A percentile compares a stretch with the other conserved stretches of the same genome.
phyloP scores from a whole-genome alignment of 2,888 invertebrate species.

The Lithophane ornitopus region DNA sequence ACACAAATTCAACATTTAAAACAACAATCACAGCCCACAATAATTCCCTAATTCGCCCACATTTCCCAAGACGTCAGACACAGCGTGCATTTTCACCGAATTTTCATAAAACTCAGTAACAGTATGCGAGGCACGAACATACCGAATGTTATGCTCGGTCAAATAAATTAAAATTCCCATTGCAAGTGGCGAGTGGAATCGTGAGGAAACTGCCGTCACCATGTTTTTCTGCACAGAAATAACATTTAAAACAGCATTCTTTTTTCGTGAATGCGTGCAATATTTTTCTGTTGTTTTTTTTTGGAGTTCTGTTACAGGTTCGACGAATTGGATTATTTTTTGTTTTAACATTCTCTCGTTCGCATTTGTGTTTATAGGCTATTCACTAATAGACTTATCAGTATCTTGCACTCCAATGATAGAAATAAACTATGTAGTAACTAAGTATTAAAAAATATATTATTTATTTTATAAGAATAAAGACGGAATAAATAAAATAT shows the following conservation, averaged over 20 bases:
- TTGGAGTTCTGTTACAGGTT: not conserved
- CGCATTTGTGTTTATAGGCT: not conserved
- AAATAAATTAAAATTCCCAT: constrained; percentile 81
- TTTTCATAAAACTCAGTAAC: constrained; percentile 72
- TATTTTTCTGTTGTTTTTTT: constrained; percentile 23
- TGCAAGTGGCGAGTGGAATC: constrained; percentile 75
- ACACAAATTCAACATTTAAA: constrained; percentile 5
- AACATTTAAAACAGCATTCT: constrained; percentile 59
- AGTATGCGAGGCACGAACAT: constrained; percentile 73
- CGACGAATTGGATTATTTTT: not conserved
- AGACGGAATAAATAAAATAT: not conserved
- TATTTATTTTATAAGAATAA: not conserved
- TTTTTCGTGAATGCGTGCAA: constrained; percentile 53
- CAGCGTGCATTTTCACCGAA: constrained; percentile 69
- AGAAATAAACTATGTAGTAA: not conserved
- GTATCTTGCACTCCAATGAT: not conserved
- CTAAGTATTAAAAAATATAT: not conserved
- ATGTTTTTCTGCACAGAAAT: constrained; percentile 63
- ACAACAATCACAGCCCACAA: constrained; percentile 15
- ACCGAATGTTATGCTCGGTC: constrained; percentile 72
- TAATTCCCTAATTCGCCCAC: constrained; percentile 38
- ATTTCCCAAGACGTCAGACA: constrained; percentile 71
- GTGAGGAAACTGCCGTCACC: constrained; percentile 72
- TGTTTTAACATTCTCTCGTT: not conserved
- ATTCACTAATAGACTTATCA: not conserved